phyloP scores from a whole-genome alignment of 92 coral and sea anemone species.

The Palythoa caribaeorum region DNA sequence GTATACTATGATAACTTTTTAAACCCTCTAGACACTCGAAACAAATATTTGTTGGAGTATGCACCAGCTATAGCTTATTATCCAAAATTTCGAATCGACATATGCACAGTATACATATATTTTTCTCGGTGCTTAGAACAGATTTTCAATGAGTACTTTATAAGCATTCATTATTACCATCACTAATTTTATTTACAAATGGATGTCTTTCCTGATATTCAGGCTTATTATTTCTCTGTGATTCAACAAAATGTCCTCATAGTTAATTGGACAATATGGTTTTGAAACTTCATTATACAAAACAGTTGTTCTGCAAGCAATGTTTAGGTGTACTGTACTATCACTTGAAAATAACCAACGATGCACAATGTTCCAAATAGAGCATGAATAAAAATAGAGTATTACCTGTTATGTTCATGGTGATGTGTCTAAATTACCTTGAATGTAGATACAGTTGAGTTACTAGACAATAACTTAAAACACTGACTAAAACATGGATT shows the following conservation, averaged over 20 bases:
- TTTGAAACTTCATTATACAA: not conserved
- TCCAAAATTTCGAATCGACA: not conserved
- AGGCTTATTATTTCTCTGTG: not conserved
- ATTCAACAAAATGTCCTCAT: not conserved
- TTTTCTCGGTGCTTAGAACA: constrained; percentile 1
- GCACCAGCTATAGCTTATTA: not conserved
- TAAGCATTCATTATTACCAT: not conserved
- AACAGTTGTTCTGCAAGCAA: not conserved
- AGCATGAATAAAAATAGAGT: constrained; percentile 12
- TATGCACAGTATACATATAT: not conserved
- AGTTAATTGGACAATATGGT: not conserved
- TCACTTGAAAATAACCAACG: not conserved
- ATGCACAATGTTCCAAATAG: not conserved
- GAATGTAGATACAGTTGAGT: constrained; percentile 8
- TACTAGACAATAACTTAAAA: not conserved
- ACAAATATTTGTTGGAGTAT: constrained; percentile 2
- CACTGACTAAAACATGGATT: not conserved
- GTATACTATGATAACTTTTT: constrained; percentile 15
- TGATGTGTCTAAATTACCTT: not conserved
- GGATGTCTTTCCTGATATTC: not conserved
- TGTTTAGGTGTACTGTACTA: not conserved
- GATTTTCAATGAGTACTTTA: not conserved
- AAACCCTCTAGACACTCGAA: not conserved
- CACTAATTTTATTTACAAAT: constrained; percentile 4
- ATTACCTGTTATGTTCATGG: not conserved